These are phyloP conservation scores for Drosophila ficusphila DNA, from an alignment of 1,140 invertebrate genomes.

Conservation along the genomic window DNA sequence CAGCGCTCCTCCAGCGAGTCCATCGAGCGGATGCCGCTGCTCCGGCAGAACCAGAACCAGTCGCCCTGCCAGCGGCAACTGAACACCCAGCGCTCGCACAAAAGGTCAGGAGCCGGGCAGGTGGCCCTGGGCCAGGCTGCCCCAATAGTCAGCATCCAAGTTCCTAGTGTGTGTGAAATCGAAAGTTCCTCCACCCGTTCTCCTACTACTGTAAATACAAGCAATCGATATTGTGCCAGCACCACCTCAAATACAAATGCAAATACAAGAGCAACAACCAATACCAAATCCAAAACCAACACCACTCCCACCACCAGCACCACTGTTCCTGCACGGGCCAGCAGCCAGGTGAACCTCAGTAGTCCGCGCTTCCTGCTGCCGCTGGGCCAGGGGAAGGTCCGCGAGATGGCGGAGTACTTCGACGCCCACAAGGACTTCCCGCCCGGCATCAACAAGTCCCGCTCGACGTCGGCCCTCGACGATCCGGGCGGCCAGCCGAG, in stretches of 20 bases:
- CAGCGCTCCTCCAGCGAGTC: conserved; percentile 79
- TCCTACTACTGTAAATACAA: conserved; percentile 75
- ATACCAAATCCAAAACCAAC: conserved; percentile 58
- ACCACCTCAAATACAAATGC: conserved; percentile 54
- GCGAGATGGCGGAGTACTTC: conserved; percentile 87
- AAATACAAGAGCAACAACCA: no score
- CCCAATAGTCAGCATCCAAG: conserved; percentile 67
- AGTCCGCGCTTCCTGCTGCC: conserved; percentile 59
- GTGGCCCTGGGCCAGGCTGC: conserved; percentile 22
- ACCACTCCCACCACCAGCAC: conserved; percentile 45
- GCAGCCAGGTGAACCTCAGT: conserved; percentile 69
- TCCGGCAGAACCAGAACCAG: conserved; percentile 54
- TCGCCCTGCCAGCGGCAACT: conserved; percentile 54
- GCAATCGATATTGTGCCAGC: conserved; percentile 77
- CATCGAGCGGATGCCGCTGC: conserved; percentile 74
- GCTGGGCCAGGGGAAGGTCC: conserved; percentile 83
- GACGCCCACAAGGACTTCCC: conserved; percentile 68
- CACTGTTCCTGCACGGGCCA: conserved; percentile 24
- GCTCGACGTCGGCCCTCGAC: conserved; percentile 66
- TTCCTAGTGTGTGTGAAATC: conserved; percentile 76
- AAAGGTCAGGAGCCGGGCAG: conserved; percentile 73
- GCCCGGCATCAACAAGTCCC: conserved; percentile 40
- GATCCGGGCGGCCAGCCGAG: conserved; percentile 26
- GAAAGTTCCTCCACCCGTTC: conserved; percentile 81
- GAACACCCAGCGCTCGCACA: conserved; percentile 70